Conservation (phyloP, 2,797 vertebrate species). For the Poliocrania exsul region DNA sequence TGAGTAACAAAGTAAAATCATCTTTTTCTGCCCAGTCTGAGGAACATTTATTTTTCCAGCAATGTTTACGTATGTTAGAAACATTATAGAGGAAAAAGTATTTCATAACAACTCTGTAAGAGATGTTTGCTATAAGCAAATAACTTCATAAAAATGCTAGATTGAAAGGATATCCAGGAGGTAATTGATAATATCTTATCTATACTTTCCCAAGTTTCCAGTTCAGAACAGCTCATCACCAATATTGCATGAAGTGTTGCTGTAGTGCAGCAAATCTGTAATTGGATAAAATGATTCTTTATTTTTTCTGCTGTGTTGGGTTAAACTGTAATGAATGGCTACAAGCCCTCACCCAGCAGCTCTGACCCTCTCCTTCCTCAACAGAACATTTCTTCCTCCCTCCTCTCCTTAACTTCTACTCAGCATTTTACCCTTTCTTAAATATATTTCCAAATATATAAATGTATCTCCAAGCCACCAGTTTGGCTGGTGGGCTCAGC, state of each 20-base stretch:
- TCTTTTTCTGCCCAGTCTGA: not conserved
- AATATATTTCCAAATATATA: not conserved
- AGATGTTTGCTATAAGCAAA: conserved; percentile 32
- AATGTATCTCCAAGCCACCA: not conserved
- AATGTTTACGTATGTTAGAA: not conserved
- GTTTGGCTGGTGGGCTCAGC: not conserved
- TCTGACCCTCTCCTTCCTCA: not conserved
- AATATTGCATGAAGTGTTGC: not conserved
- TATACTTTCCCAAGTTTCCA: conserved; percentile 10
- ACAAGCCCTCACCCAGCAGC: not conserved
- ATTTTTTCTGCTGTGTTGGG: not conserved
- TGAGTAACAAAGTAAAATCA: not conserved
- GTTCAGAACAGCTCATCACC: not conserved
- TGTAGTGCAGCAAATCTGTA: not conserved
- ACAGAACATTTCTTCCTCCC: accelerated
- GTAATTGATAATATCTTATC: conserved; percentile 1
- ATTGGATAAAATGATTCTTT: not conserved
- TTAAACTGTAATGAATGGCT: not conserved
- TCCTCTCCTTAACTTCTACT: not conserved
- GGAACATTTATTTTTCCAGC: not conserved
- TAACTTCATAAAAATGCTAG: conserved; percentile 18
- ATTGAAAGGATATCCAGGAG: not conserved
- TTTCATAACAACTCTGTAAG: not conserved
- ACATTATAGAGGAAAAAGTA: not conserved
- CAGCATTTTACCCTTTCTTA: not conserved